Conservation (phyloP, 2,888 invertebrate species). For the Prosapia bicincta region DNA sequence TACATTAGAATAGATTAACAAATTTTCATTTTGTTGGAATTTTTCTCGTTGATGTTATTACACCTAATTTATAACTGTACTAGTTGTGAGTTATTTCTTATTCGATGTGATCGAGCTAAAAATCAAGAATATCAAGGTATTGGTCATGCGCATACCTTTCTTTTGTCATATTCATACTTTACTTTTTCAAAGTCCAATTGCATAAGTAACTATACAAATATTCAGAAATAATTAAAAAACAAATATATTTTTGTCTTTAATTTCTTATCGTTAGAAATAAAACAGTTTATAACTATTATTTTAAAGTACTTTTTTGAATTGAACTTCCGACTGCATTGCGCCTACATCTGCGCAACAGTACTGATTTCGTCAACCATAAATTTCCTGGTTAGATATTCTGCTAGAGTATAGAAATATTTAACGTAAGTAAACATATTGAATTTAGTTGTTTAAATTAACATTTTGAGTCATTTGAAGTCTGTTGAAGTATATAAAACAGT, state of each 20-base stretch:
- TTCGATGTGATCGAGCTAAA: background rate
- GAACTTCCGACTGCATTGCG: conserved; percentile 33
- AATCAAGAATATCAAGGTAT: background rate
- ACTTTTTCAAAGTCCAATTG: background rate
- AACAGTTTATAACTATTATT: background rate
- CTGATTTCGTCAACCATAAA: conserved; percentile 41
- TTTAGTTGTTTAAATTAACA: conserved; percentile 14
- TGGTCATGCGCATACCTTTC: conserved; percentile 2
- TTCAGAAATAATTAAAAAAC: background rate
- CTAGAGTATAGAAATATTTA: conserved; percentile 37
- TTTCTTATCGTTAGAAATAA: background rate
- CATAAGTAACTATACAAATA: background rate
- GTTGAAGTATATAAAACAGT: background rate
- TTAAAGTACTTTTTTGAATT: background rate
- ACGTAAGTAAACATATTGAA: conserved; percentile 38
- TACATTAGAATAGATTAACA: too few species aligned
- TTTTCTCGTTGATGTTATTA: too few species aligned
- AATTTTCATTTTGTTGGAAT: too few species aligned
- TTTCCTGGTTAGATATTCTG: conserved; percentile 42
- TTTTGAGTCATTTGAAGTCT: background rate
- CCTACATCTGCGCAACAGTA: conserved; percentile 38
- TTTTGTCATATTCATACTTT: background rate
- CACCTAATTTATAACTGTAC: too few species aligned
- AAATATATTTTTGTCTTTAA: background rate
- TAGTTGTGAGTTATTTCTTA: too few species aligned